Evolutionary conservation across 2,888 invertebrate species (phyloP).

Genomic region (Spatulosminthurus flaviceps): DNA sequence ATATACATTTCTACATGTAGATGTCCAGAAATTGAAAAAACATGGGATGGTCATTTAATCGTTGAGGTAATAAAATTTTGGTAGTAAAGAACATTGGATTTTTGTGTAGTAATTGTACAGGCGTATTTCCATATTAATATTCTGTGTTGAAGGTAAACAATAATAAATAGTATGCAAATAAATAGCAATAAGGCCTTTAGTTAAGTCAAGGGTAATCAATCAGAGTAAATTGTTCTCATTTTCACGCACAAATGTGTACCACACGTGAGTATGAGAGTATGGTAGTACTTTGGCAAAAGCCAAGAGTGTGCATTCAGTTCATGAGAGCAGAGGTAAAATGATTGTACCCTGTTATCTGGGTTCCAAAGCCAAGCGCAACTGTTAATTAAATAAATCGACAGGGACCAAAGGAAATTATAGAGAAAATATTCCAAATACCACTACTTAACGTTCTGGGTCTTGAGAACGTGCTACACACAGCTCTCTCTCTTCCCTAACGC

Average conservation of each 20-base stretch:
- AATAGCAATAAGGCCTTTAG: too few species aligned
- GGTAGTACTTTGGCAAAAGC: not conserved
- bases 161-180: too few species aligned
- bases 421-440: not conserved
- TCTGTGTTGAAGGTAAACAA: too few species aligned
- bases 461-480: too few species aligned
- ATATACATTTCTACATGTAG: not conserved
- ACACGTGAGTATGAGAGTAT: slow-evolving; percentile 3
- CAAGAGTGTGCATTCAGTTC: not conserved
- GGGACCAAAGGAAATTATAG: slow-evolving; percentile 23
- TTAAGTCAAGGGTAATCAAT: slow-evolving; percentile 5
- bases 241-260: slow-evolving; percentile 11
- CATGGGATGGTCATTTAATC: not conserved
- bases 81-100: too few species aligned
- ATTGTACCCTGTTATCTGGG: not conserved
- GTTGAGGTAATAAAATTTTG: not conserved
- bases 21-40: too few species aligned
- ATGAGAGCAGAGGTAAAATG: slow-evolving; percentile 15
- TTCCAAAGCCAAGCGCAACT: not conserved
- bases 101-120: too few species aligned
- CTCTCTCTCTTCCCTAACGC: not conserved
- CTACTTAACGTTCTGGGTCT: too few species aligned
- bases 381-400: slow-evolving; percentile 43
- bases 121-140: too few species aligned
- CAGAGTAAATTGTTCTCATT: slow-evolving; percentile 27